These are phyloP conservation scores for Lota lota DNA, from an alignment of 2,113 vertebrate genomes.

Conservation along the genomic window DNA sequence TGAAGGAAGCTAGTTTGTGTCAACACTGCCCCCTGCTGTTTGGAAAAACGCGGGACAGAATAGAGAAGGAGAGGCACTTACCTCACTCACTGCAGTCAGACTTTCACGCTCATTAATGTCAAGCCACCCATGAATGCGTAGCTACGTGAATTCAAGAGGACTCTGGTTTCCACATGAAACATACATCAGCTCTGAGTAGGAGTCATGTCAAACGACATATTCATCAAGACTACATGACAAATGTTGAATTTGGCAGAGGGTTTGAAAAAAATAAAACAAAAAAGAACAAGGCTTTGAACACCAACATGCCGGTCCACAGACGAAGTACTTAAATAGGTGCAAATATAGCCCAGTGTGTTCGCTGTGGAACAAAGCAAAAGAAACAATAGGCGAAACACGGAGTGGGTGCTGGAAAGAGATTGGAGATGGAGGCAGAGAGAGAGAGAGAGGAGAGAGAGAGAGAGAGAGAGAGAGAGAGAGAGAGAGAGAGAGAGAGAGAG, in stretches of 20 bases:
- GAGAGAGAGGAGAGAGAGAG: constrained; percentile 6
- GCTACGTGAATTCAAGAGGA: too few relatives aligned
- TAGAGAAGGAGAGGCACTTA: neutral
- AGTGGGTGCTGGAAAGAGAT: neutral
- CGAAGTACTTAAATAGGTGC: too few relatives aligned
- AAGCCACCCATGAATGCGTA: too few relatives aligned
- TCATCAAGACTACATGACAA: too few relatives aligned
- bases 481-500: constrained; percentile 13
- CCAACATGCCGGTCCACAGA: too few relatives aligned
- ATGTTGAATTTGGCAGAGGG: too few relatives aligned
- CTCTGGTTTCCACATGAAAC: constrained; percentile 29
- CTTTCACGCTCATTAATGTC: neutral
- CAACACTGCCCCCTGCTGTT: constrained; percentile 75
- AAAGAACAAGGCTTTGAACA: too few relatives aligned
- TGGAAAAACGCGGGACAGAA: neutral
- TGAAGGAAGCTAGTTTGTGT: constrained; percentile 51
- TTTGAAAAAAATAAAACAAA: too few relatives aligned
- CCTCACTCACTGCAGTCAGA: constrained; percentile 12
- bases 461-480: constrained; percentile 15
- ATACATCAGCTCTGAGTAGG: constrained; percentile 29
- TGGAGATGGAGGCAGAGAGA: constrained; percentile 18
- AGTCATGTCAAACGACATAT: constrained; percentile 16
- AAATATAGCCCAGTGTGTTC: too few relatives aligned
- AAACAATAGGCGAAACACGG: constrained; percentile 9
- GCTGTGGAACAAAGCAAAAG: too few relatives aligned